Conservation (phyloP, 2,888 invertebrate genomes). For the Trichopria drosophilae region DNA sequence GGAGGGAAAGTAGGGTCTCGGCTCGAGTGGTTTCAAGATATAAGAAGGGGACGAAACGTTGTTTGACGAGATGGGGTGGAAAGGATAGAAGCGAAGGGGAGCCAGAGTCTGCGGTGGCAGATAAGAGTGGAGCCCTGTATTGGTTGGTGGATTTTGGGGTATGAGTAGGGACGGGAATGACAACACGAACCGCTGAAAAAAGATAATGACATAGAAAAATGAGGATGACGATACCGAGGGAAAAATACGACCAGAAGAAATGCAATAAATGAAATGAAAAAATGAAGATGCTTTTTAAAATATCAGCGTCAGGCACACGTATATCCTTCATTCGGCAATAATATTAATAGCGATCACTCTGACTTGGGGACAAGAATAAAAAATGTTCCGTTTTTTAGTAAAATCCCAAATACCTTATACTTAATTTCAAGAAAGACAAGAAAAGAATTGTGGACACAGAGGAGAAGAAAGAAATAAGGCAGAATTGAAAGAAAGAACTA, state of each 20-base stretch:
- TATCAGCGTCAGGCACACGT: no score
- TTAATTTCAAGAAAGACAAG: conserved; percentile 48
- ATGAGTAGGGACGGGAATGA: conserved; percentile 26
- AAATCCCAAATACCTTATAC: no score
- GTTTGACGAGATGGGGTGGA: conserved; percentile 45
- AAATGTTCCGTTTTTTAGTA: no score
- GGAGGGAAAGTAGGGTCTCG: conserved; percentile 35
- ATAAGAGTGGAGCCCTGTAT: conserved; percentile 46
- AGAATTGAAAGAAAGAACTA: conserved; percentile 38
- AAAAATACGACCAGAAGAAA: conserved; percentile 13
- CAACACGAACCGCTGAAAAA: conserved; percentile 10
- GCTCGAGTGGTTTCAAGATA: conserved; percentile 48
- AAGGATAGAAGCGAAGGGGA: conserved; percentile 31
- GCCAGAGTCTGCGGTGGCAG: conserved; percentile 52
- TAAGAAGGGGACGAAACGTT: conserved; percentile 44
- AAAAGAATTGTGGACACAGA: conserved; percentile 34
- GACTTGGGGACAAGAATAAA: no score
- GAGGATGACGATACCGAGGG: conserved; percentile 8
- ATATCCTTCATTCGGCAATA: no score
- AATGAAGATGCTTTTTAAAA: conserved; percentile 16
- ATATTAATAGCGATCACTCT: no score
- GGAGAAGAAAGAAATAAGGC: conserved; percentile 30
- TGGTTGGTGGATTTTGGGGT: conserved; percentile 27
- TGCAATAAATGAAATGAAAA: conserved; percentile 22
- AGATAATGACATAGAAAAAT: conserved; percentile 2